phyloP scores from a whole-genome alignment of 2,797 vertebrate species.

The Heliangelus exortis region DNA sequence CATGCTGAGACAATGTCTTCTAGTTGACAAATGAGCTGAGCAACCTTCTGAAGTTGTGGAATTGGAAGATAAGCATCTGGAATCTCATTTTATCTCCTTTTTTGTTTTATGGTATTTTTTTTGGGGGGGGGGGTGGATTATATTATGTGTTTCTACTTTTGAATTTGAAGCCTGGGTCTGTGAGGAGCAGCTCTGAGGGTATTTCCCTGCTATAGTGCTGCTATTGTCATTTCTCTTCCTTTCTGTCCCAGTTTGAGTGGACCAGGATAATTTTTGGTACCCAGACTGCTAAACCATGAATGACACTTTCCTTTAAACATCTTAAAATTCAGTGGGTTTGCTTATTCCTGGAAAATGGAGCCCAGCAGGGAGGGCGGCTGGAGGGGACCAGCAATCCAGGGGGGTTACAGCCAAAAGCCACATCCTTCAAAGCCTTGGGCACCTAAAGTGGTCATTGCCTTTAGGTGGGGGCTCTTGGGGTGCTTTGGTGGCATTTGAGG shows the following conservation, averaged over 20 bases:
- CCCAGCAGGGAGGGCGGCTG: fast-evolving
- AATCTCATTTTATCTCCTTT: background rate
- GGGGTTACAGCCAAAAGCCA: background rate
- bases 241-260: too few species aligned
- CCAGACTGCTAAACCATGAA: too few species aligned
- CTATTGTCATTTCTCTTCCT: background rate
- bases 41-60: background rate
- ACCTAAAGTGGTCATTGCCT: background rate
- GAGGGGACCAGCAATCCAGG: fast-evolving
- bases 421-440: background rate
- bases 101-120: background rate
- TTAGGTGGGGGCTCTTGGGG: background rate
- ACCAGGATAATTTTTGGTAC: too few species aligned
- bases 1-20: background rate
- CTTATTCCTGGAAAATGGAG: background rate
- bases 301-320: background rate
- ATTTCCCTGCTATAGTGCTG: fast-evolving
- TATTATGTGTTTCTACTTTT: fast-evolving
- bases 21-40: background rate
- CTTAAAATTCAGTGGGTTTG: background rate
- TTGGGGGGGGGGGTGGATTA: too few species aligned
- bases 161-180: background rate
- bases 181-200: background rate
- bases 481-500: fast-evolving
- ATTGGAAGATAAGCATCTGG: background rate